A percentile compares a stretch with the other conserved stretches of the same genome.
Conservation (phyloP, 2,797 vertebrate species). For the Galaxias olidus region DNA sequence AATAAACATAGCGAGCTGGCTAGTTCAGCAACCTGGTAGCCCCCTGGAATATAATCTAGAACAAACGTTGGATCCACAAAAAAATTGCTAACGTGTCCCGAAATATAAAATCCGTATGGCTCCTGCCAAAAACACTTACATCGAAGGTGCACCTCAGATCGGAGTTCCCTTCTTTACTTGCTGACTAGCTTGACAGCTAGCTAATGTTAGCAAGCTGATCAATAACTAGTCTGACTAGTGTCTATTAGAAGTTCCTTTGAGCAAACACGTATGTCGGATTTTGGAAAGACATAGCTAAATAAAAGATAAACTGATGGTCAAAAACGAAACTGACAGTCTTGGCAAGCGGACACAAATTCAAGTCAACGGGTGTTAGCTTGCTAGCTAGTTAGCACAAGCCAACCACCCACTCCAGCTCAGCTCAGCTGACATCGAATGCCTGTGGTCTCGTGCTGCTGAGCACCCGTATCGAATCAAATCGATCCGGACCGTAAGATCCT, state of each 20-base stretch:
- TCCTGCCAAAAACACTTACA: too few species aligned
- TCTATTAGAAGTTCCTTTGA: conserved; percentile 17
- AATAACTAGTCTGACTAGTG: conserved; percentile 21
- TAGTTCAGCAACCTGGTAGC: conserved; percentile 33
- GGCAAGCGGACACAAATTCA: conserved; percentile 13
- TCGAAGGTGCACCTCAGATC: background rate
- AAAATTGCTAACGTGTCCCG: too few species aligned
- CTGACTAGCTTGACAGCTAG: conserved; percentile 29
- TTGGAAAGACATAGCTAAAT: conserved; percentile 39
- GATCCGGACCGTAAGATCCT: background rate
- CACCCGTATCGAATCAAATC: conserved; percentile 27
- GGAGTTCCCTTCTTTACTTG: conserved; percentile 65
- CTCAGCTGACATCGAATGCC: background rate
- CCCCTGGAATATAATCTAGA: background rate
- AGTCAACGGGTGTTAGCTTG: conserved; percentile 47
- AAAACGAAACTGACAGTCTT: conserved; percentile 34
- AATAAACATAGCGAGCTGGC: conserved; percentile 72
- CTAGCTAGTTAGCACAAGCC: conserved; percentile 52
- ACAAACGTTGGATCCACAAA: too few species aligned
- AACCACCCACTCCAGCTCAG: conserved; percentile 19
- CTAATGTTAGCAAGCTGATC: conserved; percentile 28
- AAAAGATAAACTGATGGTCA: background rate
- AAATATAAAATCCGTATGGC: too few species aligned
- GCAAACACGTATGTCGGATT: conserved; percentile 34
- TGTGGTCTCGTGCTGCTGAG: conserved; percentile 25